These are phyloP conservation scores for Apostichopus californicus DNA, from an alignment of 35 echinoderm and acorn worm species.

Conservation along the genomic window DNA sequence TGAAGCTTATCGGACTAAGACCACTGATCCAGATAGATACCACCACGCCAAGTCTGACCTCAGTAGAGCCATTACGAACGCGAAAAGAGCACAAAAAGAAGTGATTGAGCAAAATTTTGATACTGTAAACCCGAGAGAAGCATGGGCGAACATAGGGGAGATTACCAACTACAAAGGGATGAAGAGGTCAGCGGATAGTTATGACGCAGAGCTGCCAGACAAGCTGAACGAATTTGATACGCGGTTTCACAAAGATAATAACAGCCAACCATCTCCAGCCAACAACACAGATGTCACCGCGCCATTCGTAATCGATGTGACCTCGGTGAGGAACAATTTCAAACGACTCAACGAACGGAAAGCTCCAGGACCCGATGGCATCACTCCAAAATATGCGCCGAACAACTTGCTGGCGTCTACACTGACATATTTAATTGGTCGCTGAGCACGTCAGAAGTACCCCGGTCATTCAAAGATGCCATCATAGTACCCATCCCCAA, in stretches of 20 bases:
- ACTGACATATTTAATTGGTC: too few species aligned
- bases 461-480: too few species aligned
- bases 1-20: too few species aligned
- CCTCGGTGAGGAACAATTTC: not conserved
- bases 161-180: slow-evolving; percentile 1
- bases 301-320: too few species aligned
- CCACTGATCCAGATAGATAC: not conserved
- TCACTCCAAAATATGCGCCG: slow-evolving; percentile 21
- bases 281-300: too few species aligned
- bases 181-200: too few species aligned
- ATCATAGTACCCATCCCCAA: too few species aligned
- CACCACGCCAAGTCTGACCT: slow-evolving; percentile 4
- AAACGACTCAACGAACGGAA: slow-evolving; percentile 14
- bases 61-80: not conserved
- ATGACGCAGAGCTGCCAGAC: too few species aligned
- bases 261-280: too few species aligned
- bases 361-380: slow-evolving; percentile 25
- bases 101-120: slow-evolving; percentile 15
- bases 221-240: too few species aligned
- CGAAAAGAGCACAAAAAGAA: slow-evolving; percentile 10
- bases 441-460: too few species aligned
- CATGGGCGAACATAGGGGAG: slow-evolving; percentile 15
- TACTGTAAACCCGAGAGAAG: slow-evolving; percentile 21
- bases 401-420: not conserved
- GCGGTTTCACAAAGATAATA: too few species aligned